Base-by-base conservation (phyloP, 2,113 vertebrate genomes). In the Trogon melanurus region DNA sequence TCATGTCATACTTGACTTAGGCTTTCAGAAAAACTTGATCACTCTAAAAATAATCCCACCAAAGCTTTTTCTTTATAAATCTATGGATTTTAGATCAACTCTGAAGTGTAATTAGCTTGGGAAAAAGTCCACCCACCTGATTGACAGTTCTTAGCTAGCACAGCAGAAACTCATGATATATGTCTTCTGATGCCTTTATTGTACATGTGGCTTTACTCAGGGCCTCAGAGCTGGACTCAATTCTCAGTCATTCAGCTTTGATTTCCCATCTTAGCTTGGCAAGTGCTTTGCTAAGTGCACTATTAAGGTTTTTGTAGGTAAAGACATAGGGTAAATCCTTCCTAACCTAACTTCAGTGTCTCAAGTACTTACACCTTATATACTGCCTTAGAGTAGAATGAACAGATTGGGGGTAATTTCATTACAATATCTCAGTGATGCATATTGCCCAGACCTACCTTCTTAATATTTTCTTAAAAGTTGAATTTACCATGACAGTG, bases 1-100 rank as follows among this genome's bases (percentile, higher is more conserved):
- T 93, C 90, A 25, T 89, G 82, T 84, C 62, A 51, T 48, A 70
- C n/a, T 85, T 96, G 56, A 96, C 32, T 94, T n/a, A 95, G 78
- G 69, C 45, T 92, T 81, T 89, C 5, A 3, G n/a, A 74, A 91
- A 81, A 93, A 38, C 54, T 96, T 65, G 86, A 81, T 95, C 58
- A 61, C 13, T 76, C 65, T 91, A 66, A 81, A 97, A 95, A 69
- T 95, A 91, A 97, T 90, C 91, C 48, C 48, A 58, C 72, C 36
- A 94, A 96, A 96, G 44, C 51, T 74, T 89, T 92, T 54, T 78
- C 82, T 38, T 87, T 82, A 73, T 48, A 94, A 89, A 92, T 67
- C 57, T 82, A 30, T 89, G 85, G 88, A 58, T 95, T 79, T 73
- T 87, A 92, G 22, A 92, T 91, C 58, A 93, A 79, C 57, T 53